Base-by-base conservation (phyloP, 1,140 invertebrate genomes). In the Cydia splendana region DNA sequence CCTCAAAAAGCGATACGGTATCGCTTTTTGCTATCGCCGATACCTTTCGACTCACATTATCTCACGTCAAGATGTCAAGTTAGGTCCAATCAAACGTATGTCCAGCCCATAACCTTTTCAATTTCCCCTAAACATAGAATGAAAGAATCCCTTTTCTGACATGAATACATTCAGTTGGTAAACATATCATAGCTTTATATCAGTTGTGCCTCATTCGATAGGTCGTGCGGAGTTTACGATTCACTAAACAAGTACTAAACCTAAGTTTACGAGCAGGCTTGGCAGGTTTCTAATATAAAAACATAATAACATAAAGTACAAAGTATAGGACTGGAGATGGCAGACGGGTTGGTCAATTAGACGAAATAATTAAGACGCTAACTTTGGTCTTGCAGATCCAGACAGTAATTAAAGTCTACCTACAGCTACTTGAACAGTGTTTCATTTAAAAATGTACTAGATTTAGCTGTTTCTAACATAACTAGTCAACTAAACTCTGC, bases 111-210 rank as follows among this genome's bases (percentile, higher is more conserved):
- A 15, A 53, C 15, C 45, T 48, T 48, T 48, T 48, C 45, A 53
- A 6, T 53, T 53, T 18, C 51, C 51, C n/a, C n/a, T 45, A 10
- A 71, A 71, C 15, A 42, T 71, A 7, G 34, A 42, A 71, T 18
- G 67, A 71, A 12, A 62, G n/a, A 71, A 71, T 71, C 34, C 67
- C 67, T 71, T 42, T 71, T 42, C 67, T 13, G 30, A 45, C 67
- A 71, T 38, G 34, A 57, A 71, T 9, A 38, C 67, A 38, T 0
- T 6, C 30, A 42, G 67, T 71, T 42, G n/a, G 67, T 20, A 42
- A 20, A 2, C n/a, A 71, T 71, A 69, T 71, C 38, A 71, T 20
- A 45, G 38, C n/a, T 71, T 42, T 45, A 42, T 71, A 42, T 71
- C 4, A 45, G 34, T 12, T 18, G 30, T 71, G 67, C 67, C 34